These are phyloP conservation scores for Heliothis peltigera DNA, from an alignment of 2,888 invertebrate genomes.

Conservation along the genomic window DNA sequence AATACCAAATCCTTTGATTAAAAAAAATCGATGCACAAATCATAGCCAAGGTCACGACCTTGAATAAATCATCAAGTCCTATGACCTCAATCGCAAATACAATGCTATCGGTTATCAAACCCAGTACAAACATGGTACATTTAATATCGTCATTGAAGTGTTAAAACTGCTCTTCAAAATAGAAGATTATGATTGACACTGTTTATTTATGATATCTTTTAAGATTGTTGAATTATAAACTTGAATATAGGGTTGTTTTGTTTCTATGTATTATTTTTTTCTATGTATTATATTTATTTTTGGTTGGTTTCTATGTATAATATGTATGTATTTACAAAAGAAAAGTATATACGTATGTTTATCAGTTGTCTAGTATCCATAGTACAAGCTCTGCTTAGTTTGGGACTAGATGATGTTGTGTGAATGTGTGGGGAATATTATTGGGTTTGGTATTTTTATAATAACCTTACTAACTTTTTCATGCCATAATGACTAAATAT, in stretches of 20 bases:
- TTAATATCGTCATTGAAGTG: constrained; percentile 7
- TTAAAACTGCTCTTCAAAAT: constrained; percentile 24
- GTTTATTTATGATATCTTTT: constrained; percentile 3
- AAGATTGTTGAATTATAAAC: neutral
- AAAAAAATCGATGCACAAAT: too few species aligned
- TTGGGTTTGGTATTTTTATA: too few species aligned
- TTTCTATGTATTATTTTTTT: neutral
- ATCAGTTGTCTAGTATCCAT: too few species aligned
- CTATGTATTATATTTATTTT: too few species aligned
- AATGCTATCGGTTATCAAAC: constrained; percentile 2
- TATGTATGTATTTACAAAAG: too few species aligned
- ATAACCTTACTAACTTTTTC: too few species aligned
- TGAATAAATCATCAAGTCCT: neutral
- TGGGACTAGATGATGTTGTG: too few species aligned
- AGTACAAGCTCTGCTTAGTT: too few species aligned
- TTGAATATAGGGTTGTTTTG: neutral
- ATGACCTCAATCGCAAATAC: neutral
- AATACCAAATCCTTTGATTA: neutral
- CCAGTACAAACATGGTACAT: constrained; percentile 4
- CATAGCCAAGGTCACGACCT: neutral
- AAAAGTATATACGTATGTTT: too few species aligned
- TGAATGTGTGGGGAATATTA: too few species aligned
- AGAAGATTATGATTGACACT: constrained; percentile 10
- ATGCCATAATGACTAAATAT: too few species aligned
- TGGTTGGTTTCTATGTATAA: too few species aligned